phyloP scores from a whole-genome alignment of 2,888 invertebrate genomes.

The Heliconius ismenius region DNA sequence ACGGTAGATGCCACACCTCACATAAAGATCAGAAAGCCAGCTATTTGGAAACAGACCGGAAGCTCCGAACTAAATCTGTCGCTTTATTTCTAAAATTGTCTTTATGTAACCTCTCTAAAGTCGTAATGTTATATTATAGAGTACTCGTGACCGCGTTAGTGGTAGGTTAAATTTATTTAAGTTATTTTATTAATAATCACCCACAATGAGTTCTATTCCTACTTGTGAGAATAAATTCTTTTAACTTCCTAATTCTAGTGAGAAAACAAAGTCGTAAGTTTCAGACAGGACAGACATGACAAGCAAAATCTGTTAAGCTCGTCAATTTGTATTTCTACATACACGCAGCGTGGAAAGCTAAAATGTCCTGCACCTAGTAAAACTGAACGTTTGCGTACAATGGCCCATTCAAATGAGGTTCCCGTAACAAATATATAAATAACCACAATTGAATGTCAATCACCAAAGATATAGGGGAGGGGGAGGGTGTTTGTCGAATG shows the following conservation, averaged over 20 bases:
- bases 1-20: neutral
- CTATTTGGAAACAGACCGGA: slow-evolving; percentile 20
- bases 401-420: too few species aligned
- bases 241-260: too few species aligned
- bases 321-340: too few species aligned
- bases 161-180: neutral
- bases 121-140: neutral
- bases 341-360: too few species aligned
- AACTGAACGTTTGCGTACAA: too few species aligned
- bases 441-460: slow-evolving; percentile 35
- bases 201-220: too few species aligned
- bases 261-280: too few species aligned
- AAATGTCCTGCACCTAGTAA: too few species aligned
- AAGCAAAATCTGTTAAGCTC: too few species aligned
- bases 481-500: slow-evolving; percentile 3
- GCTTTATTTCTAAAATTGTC: slow-evolving; percentile 5
- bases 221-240: too few species aligned
- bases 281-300: too few species aligned
- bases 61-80: slow-evolving; percentile 6
- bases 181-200: neutral
- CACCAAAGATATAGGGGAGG: neutral
- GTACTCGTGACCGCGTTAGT: neutral
- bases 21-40: slow-evolving; percentile 7
- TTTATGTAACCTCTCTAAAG: neutral
- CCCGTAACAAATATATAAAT: neutral